Base-by-base conservation (phyloP, 2,113 vertebrate species). In the Chaenogobius annularis region DNA sequence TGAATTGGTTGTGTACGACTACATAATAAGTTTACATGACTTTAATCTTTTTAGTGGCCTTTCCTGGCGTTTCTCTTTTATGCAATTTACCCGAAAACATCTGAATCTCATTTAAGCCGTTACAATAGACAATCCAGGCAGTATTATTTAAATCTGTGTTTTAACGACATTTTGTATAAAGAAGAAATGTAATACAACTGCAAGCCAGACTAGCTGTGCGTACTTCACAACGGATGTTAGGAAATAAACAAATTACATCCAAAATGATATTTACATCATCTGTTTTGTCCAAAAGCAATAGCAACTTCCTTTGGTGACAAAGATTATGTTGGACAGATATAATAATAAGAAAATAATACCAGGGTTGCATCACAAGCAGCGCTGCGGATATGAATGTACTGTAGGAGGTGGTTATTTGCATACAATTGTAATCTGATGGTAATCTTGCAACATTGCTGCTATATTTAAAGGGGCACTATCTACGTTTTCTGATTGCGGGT, bases 1-100 rank as follows among this genome's bases (percentile, higher is more conserved):
- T 55, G 40, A 44, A 26, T 23, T 74, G 68, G 73, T 68, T 26
- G 46, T 55, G 15, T 31, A n/a, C 15, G 8, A n/a, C 35, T 44
- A 1, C 37, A 64, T 40, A 40, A 64, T 19, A 37, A 20, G 35
- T 64, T 44, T 64, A 64, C 40, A 44, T 44, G 35, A 64, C 62
- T 64, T 10, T 5, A 10, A n/a, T 19, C 40, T 64, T 20, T 64
- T 64, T 64, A 37, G 17, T 40, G 61, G 31, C 26, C 31, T 64
- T 64, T 64, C 19, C 59, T 17, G 13, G 12, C 22, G 15, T 31
- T 63, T 63, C 17, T 35, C 40, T 40, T 44, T 66, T 22, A 66
- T 20, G 43, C 1, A 22, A 22, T 40, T 66, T 66, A 46, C 40
- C 10, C 20, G 43, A 66, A 66, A 66, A 44, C 63, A 46, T 66